Percentiles rank a stretch among this genome's conserved stretches.
These are phyloP conservation scores for Phalacrocorax carbo DNA, from an alignment of 2,113 vertebrate species.

Conservation along the genomic window DNA sequence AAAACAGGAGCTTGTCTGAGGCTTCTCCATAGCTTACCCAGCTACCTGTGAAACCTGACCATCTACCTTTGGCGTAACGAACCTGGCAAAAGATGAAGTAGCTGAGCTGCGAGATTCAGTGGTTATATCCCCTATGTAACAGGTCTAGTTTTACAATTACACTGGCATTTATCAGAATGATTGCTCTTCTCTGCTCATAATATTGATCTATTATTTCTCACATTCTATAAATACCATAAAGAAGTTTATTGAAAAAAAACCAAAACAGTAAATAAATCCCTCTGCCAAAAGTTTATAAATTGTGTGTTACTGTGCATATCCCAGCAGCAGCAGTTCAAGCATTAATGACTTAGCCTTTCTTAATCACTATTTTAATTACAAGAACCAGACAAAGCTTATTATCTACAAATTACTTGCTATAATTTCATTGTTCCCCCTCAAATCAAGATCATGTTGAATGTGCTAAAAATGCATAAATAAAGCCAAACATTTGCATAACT, in stretches of 20 bases:
- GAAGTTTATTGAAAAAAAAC: conserved; percentile 21
- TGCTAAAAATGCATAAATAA: conserved; percentile 1
- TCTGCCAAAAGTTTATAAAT: conserved; percentile 34
- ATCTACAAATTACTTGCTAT: conserved; percentile 43
- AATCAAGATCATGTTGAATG: not conserved
- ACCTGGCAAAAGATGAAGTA: not conserved
- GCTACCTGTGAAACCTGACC: not conserved
- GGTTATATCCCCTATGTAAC: not conserved
- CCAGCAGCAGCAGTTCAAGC: not conserved
- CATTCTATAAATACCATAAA: not conserved
- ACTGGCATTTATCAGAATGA: not conserved
- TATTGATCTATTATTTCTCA: not conserved
- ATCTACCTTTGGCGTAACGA: not conserved
- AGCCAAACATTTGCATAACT: not conserved
- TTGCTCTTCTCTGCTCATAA: not conserved
- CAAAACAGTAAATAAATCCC: conserved; percentile 16
- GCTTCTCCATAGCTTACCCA: not conserved
- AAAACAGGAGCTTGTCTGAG: not conserved
- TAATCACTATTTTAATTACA: conserved; percentile 50
- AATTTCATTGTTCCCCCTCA: conserved; percentile 44
- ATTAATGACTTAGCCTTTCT: conserved; percentile 36
- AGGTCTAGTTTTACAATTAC: not conserved
- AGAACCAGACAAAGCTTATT: conserved; percentile 37
- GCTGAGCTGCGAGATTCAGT: not conserved
- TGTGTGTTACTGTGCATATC: not conserved